phyloP scores from a whole-genome alignment of 2,888 invertebrate genomes.

The Punctoribates punctum region DNA sequence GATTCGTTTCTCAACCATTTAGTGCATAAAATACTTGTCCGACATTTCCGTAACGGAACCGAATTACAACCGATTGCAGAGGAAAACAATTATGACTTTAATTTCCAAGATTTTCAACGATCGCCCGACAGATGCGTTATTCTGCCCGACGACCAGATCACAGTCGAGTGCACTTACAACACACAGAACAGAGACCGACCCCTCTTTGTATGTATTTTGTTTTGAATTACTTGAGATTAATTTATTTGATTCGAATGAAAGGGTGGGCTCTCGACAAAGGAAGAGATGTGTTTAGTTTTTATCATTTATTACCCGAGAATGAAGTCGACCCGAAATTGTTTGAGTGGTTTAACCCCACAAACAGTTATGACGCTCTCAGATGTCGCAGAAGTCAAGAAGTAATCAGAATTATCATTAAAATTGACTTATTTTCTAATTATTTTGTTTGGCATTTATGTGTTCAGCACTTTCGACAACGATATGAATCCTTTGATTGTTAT shows the following conservation, averaged over 20 bases:
- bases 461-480: constrained; percentile 40
- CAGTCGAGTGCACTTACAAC: constrained; percentile 48
- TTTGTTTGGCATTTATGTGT: neutral
- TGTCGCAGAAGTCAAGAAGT: constrained; percentile 38
- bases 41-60: constrained; percentile 66
- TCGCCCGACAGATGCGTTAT: constrained; percentile 15
- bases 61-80: constrained; percentile 71
- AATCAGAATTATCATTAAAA: neutral
- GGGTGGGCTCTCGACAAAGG: constrained; percentile 49
- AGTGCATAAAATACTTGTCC: constrained; percentile 61
- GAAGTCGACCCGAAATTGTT: constrained; percentile 39
- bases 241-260: constrained; percentile 37
- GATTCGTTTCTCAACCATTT: neutral
- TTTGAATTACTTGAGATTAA: neutral
- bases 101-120: constrained; percentile 61
- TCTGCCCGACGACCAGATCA: constrained; percentile 48
- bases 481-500: constrained; percentile 41
- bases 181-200: constrained; percentile 42
- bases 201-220: constrained; percentile 45
- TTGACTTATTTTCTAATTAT: neutral
- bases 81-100: constrained; percentile 78
- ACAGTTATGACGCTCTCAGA: constrained; percentile 40
- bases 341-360: constrained; percentile 40
- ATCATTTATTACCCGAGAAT: constrained; percentile 49
- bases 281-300: constrained; percentile 50